Percentiles rank a stretch among this genome's conserved stretches.
Conservation (phyloP, 2,888 invertebrate genomes). For the Aplocera efformata region DNA sequence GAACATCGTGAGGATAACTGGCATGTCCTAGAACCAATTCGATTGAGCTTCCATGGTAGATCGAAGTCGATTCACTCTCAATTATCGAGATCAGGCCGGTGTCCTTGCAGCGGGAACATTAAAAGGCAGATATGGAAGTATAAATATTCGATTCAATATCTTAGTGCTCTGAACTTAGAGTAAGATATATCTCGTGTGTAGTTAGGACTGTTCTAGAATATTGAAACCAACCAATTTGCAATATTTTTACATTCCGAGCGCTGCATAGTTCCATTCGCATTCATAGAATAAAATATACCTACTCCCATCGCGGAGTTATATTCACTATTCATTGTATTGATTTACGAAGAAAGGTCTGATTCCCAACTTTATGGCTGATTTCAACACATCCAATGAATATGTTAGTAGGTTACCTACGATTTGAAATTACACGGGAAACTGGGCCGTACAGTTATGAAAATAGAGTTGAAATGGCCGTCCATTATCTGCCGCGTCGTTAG, state of each 20-base stretch:
- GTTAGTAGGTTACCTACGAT: constrained; percentile 35
- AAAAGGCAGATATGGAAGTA: too few relatives aligned
- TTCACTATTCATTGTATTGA: constrained; percentile 29
- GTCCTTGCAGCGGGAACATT: too few relatives aligned
- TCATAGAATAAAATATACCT: constrained; percentile 21
- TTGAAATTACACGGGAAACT: constrained; percentile 12
- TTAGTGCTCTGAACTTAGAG: too few relatives aligned
- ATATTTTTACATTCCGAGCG: constrained; percentile 1
- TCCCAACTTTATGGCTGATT: constrained; percentile 40
- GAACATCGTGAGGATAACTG: too few relatives aligned
- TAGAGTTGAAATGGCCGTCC: constrained; percentile 7
- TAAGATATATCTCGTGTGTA: too few relatives aligned
- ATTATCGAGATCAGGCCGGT: too few relatives aligned
- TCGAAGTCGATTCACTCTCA: too few relatives aligned
- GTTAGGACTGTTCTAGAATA: too few relatives aligned
- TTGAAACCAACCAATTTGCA: too few relatives aligned
- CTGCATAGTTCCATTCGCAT: constrained; percentile 12
- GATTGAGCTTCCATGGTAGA: too few relatives aligned
- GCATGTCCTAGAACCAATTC: too few relatives aligned
- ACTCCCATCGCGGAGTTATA: constrained; percentile 10
- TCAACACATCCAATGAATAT: constrained; percentile 51
- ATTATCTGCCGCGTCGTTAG: constrained; percentile 12
- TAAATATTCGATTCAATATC: too few relatives aligned
- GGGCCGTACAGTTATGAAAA: neutral
- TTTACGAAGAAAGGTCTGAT: constrained; percentile 34